These are phyloP conservation scores for Lacerta bilineata DNA, from an alignment of 2,797 vertebrate species.

Conservation along the genomic window DNA sequence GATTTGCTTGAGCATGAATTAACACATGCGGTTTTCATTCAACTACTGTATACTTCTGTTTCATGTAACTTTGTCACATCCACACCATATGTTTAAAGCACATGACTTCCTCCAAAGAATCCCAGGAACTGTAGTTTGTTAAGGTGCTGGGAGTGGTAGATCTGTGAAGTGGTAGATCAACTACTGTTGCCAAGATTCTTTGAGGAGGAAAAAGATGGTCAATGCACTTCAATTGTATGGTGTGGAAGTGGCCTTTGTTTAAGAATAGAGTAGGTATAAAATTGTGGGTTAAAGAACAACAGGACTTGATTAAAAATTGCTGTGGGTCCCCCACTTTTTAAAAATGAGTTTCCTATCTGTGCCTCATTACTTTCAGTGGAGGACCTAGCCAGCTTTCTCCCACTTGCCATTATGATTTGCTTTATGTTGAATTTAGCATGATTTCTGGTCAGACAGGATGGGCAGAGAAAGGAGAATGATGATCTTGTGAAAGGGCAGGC, in stretches of 20 bases:
- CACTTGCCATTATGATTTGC: background rate
- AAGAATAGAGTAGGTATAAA: too few relatives aligned
- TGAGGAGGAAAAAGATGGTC: too few relatives aligned
- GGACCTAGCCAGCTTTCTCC: background rate
- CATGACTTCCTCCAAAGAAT: too few relatives aligned
- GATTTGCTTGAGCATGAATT: background rate
- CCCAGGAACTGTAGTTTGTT: too few relatives aligned
- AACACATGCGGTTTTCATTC: constrained; percentile 9
- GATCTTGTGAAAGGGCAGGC: background rate
- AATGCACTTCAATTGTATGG: too few relatives aligned
- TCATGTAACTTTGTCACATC: background rate
- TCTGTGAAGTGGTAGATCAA: too few relatives aligned
- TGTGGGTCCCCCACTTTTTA: too few relatives aligned
- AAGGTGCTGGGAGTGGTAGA: background rate
- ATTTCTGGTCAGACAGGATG: constrained; percentile 2
- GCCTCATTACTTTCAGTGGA: background rate
- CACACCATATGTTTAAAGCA: too few relatives aligned
- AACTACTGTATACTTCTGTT: background rate
- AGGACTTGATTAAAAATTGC: too few relatives aligned
- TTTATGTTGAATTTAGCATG: background rate
- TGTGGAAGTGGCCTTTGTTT: too few relatives aligned
- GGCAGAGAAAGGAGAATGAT: background rate
- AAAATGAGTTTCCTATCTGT: background rate
- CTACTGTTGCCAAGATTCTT: too few relatives aligned
- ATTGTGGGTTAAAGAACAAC: too few relatives aligned